A percentile compares a stretch with the other conserved stretches of the same genome.
These are phyloP conservation scores for Poeciliopsis occidentalis DNA, from an alignment of 2,113 vertebrate species.

Conservation along the genomic window DNA sequence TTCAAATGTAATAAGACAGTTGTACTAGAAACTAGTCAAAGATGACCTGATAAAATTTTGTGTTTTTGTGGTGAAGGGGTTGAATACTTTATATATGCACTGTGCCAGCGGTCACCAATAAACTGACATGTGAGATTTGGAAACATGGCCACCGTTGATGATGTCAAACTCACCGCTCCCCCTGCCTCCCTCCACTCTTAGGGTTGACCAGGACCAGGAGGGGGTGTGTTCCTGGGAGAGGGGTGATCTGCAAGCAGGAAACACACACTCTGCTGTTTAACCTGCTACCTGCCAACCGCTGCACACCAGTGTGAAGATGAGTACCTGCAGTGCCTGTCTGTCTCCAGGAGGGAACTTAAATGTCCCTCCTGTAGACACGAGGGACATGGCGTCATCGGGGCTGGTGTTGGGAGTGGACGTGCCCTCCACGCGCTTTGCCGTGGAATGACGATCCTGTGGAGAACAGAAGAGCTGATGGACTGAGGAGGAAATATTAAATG, in stretches of 20 bases:
- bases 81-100: too few species aligned
- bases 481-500: neutral
- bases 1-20: too few species aligned
- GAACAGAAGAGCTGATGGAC: neutral
- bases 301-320: neutral
- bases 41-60: too few species aligned
- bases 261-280: neutral
- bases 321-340: conserved; percentile 87
- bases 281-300: neutral
- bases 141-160: neutral
- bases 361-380: conserved; percentile 20
- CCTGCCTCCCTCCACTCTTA: conserved; percentile 94
- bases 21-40: too few species aligned
- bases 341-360: conserved; percentile 85
- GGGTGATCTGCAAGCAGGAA: conserved; percentile 83
- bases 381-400: conserved; percentile 76
- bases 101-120: too few species aligned
- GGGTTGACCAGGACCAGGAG: conserved; percentile 94
- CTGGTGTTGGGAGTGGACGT: conserved; percentile 84
- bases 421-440: conserved; percentile 78
- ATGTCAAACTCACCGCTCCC: conserved; percentile 84
- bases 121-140: too few species aligned
- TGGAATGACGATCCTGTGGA: conserved; percentile 77
- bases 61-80: too few species aligned
- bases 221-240: conserved; percentile 88